phyloP scores from a whole-genome alignment of 2,113 vertebrate species.

The Sphyrna mokarran region DNA sequence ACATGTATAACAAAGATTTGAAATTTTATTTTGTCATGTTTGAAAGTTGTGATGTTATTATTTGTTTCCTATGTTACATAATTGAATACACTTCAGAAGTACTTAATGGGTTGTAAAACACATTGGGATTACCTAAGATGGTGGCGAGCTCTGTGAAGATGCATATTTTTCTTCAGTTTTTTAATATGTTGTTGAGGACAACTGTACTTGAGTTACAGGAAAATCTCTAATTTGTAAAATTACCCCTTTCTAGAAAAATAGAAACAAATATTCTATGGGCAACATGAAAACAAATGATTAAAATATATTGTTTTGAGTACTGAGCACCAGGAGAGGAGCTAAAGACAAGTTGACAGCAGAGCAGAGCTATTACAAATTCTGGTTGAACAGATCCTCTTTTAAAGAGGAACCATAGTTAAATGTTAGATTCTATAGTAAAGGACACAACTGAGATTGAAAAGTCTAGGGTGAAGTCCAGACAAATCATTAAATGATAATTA shows the following conservation, averaged over 20 bases:
- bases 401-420: not conserved
- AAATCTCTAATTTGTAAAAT: not conserved
- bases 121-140: not conserved
- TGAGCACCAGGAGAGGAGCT: not conserved
- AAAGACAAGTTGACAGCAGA: not conserved
- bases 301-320: not conserved
- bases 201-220: no score
- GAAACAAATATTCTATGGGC: not conserved
- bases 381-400: not conserved
- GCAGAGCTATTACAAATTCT: not conserved
- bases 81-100: not conserved
- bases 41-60: not conserved
- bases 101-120: not conserved
- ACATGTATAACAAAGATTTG: no score
- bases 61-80: not conserved
- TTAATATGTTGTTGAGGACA: no score
- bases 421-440: not conserved
- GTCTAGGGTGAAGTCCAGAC: not conserved
- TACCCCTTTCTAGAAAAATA: not conserved
- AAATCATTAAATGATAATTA: not conserved
- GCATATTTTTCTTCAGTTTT: no score
- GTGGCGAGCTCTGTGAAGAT: no score
- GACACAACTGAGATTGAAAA: not conserved
- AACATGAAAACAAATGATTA: not conserved
- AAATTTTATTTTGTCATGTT: not conserved